phyloP scores from a whole-genome alignment of 2,113 vertebrate species.

The Cyanoramphus novaezelandiae region DNA sequence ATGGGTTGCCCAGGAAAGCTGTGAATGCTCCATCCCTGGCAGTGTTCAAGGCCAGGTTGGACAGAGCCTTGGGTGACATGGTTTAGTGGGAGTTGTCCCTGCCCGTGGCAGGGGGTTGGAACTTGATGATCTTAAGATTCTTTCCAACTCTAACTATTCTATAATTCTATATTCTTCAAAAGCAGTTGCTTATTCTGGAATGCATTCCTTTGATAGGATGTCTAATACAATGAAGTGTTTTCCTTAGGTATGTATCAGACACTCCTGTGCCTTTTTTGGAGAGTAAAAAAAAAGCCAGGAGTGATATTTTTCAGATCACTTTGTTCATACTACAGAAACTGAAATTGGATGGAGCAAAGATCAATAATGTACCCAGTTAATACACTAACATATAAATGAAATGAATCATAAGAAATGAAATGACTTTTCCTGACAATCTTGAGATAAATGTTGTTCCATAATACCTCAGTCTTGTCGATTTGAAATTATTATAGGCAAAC shows the following conservation, averaged over 20 bases:
- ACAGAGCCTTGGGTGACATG: neutral
- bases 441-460: slow-evolving; percentile 52
- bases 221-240: neutral
- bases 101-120: neutral
- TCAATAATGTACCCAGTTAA: slow-evolving; percentile 72
- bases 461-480: slow-evolving; percentile 48
- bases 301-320: slow-evolving; percentile 50
- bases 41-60: neutral
- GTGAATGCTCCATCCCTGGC: no score
- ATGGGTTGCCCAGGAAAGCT: no score
- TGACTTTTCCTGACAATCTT: slow-evolving; percentile 56
- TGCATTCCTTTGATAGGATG: neutral
- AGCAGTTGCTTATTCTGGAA: neutral
- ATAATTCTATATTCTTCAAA: neutral
- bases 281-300: neutral
- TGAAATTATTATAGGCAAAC: slow-evolving; percentile 59
- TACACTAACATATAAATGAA: slow-evolving; percentile 60
- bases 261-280: neutral
- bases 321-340: slow-evolving; percentile 21
- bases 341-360: slow-evolving; percentile 67
- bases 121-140: neutral
- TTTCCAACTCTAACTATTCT: neutral
- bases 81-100: neutral
- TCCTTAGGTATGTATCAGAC: neutral
- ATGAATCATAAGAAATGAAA: slow-evolving; percentile 71